Evolutionary conservation across 1,140 invertebrate species (phyloP).

Genomic region (Paralvinella palmiformis): DNA sequence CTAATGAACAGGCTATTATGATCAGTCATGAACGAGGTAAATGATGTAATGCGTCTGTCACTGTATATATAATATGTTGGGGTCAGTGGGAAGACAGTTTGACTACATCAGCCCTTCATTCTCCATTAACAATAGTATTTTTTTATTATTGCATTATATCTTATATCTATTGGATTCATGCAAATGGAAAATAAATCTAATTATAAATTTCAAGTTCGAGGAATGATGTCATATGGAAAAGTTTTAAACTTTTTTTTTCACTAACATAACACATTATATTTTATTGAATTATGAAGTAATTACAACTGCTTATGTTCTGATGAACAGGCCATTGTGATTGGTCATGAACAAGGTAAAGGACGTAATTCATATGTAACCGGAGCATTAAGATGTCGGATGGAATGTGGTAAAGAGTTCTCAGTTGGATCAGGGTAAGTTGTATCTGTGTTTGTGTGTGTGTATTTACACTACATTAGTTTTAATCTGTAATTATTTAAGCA

Average conservation of each 20-base stretch:
- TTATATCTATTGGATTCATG: background rate
- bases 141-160: no score
- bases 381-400: constrained; percentile 36
- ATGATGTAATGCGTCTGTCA: no score
- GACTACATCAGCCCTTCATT: background rate
- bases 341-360: constrained; percentile 36
- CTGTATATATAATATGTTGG: no score
- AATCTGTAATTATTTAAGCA: background rate
- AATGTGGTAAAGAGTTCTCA: constrained; percentile 36
- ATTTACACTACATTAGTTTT: background rate
- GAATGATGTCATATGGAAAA: background rate
- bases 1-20: no score
- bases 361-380: constrained; percentile 29
- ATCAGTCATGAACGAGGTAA: no score
- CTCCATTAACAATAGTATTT: no score
- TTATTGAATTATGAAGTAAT: background rate
- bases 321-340: constrained; percentile 36
- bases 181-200: background rate
- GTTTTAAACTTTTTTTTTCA: background rate
- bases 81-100: no score
- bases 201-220: background rate
- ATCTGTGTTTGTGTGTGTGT: background rate
- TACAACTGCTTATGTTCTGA: constrained; percentile 1
- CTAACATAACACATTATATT: background rate
- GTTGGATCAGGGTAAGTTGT: constrained; percentile 38